These are phyloP conservation scores for Coccyzus lansbergi DNA, from an alignment of 2,797 vertebrate genomes.

Conservation along the genomic window DNA sequence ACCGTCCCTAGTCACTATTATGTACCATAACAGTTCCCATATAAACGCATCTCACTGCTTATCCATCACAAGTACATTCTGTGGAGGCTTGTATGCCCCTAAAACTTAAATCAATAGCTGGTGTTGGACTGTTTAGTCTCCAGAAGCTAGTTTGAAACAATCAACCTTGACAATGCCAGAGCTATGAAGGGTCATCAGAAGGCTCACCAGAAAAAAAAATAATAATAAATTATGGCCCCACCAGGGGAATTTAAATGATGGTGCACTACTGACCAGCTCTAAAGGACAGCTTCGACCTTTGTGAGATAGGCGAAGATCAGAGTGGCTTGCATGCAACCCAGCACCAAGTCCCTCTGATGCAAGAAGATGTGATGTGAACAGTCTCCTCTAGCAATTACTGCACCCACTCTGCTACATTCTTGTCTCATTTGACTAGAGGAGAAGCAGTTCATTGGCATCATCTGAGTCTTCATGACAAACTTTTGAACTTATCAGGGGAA, in stretches of 20 bases:
- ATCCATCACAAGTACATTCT: neutral
- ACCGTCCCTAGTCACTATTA: neutral
- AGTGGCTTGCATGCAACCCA: neutral
- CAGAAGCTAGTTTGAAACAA: neutral
- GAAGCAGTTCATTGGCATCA: neutral
- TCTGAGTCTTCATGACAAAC: neutral
- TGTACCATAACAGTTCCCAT: neutral
- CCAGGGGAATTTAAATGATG: neutral
- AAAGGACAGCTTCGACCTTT: neutral
- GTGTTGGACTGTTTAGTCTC: neutral
- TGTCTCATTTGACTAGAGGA: neutral
- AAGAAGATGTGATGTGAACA: neutral
- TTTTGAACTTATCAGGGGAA: neutral
- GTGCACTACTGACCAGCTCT: neutral
- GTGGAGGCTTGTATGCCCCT: neutral
- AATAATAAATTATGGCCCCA: neutral
- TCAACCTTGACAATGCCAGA: neutral
- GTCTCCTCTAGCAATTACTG: neutral
- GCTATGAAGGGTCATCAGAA: neutral
- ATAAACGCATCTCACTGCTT: neutral
- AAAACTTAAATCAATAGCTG: neutral
- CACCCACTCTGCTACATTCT: neutral
- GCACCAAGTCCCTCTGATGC: neutral
- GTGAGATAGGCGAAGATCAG: neutral
- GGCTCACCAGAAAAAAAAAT: neutral